Evolutionary conservation across 2,113 vertebrate genomes (phyloP).

Genomic region (Phaethon lepturus): DNA sequence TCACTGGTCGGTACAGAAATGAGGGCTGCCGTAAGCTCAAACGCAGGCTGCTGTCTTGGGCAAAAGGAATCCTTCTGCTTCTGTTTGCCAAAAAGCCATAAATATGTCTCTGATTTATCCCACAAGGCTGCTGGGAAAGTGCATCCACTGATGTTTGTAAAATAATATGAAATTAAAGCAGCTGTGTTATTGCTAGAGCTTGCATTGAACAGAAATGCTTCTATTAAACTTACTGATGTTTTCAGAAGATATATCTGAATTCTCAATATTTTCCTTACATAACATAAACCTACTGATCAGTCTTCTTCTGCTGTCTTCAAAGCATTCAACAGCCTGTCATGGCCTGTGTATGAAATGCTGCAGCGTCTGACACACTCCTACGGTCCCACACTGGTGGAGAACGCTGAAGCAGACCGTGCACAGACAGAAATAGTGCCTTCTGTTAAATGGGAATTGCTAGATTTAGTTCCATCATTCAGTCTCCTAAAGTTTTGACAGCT

Average conservation of each 20-base stretch:
- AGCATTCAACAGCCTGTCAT: background rate
- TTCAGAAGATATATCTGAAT: background rate
- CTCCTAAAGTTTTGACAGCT: constrained; percentile 78
- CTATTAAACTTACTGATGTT: background rate
- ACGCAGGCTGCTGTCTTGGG: background rate
- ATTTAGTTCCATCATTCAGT: constrained; percentile 66
- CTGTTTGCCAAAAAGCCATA: background rate
- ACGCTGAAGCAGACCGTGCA: background rate
- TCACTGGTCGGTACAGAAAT: background rate
- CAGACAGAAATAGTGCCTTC: constrained; percentile 12
- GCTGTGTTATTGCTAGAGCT: background rate
- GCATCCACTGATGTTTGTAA: background rate
- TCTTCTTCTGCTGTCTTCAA: background rate
- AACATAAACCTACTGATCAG: background rate
- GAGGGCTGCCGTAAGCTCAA: background rate
- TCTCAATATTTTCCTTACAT: background rate
- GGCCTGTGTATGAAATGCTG: background rate
- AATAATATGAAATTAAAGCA: background rate
- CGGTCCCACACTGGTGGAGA: background rate
- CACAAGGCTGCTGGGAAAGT: background rate
- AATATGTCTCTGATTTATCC: background rate
- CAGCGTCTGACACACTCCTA: background rate
- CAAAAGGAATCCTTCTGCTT: background rate
- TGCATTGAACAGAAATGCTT: background rate
- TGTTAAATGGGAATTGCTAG: constrained; percentile 35